phyloP scores from a whole-genome alignment of 2,113 vertebrate species.

The Telmatochromis sp. region DNA sequence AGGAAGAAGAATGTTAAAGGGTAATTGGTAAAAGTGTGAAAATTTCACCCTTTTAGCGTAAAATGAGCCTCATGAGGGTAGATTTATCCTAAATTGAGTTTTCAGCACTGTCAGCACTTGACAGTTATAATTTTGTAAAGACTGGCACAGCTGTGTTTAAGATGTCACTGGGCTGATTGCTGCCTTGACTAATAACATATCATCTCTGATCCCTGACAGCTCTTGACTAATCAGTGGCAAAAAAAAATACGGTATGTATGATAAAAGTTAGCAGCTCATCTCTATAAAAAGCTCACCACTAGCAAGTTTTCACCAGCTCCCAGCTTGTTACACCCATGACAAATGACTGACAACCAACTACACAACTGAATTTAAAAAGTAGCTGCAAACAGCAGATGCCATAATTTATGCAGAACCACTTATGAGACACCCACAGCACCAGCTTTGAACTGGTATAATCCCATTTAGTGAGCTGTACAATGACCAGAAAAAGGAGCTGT shows the following conservation, averaged over 20 bases:
- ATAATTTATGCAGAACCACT: not conserved
- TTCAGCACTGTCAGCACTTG: not conserved
- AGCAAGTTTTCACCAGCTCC: not conserved
- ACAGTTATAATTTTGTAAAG: not conserved
- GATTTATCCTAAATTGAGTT: not conserved
- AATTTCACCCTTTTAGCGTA: not conserved
- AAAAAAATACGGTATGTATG: not conserved
- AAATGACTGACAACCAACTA: not conserved
- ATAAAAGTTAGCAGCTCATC: not conserved
- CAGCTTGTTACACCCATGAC: not conserved
- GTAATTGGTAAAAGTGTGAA: not conserved
- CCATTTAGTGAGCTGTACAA: not conserved
- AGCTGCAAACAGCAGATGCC: not conserved
- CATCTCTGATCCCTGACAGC: not conserved
- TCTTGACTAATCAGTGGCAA: not conserved
- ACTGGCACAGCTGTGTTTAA: conserved; percentile 6
- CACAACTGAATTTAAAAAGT: not conserved
- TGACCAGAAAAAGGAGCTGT: not conserved
- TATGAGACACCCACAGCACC: not conserved
- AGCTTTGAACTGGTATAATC: not conserved
- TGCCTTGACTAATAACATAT: not conserved
- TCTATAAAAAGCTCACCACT: not conserved
- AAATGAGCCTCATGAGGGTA: not conserved
- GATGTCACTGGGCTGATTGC: not conserved
- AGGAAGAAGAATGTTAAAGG: not conserved